Conservation (phyloP, 2,888 invertebrate species). For the Buathra laborator region DNA sequence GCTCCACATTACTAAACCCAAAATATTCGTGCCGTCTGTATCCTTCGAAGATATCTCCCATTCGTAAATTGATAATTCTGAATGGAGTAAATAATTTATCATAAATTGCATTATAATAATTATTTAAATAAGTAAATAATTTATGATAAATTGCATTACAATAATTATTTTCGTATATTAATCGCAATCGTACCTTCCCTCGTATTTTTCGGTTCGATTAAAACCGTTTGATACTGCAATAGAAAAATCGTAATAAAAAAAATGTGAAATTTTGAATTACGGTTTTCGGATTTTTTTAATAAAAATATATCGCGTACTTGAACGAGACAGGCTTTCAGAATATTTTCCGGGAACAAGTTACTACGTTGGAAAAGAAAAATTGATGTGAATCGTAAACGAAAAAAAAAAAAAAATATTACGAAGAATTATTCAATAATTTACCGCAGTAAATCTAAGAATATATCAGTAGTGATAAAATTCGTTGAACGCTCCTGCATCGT, state of each 20-base stretch:
- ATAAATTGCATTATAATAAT: not conserved
- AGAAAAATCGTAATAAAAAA: not conserved
- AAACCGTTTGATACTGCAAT: conserved; percentile 87
- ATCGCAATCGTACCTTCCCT: conserved; percentile 69
- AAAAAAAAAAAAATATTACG: conserved; percentile 12
- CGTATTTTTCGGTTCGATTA: conserved; percentile 83
- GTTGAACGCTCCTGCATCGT: conserved; percentile 71
- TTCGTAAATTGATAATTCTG: conserved; percentile 63
- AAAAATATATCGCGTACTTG: conserved; percentile 76
- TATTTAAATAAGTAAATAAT: no score
- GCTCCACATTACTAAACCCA: conserved; percentile 94
- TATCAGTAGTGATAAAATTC: conserved; percentile 93
- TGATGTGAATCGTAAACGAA: not conserved
- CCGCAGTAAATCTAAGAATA: conserved; percentile 96
- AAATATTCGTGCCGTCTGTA: conserved; percentile 92
- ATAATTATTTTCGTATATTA: conserved; percentile 5
- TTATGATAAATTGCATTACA: not conserved
- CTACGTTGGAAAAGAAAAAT: conserved; percentile 72
- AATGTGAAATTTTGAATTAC: not conserved
- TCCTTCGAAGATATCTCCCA: conserved; percentile 91
- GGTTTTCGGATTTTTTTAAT: not conserved
- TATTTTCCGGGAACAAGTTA: conserved; percentile 96
- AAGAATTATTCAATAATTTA: conserved; percentile 68
- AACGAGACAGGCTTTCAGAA: conserved; percentile 93
- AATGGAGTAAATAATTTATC: not conserved